Base-by-base conservation (phyloP, 2,888 invertebrate genomes). In the Apodemia zela region DNA sequence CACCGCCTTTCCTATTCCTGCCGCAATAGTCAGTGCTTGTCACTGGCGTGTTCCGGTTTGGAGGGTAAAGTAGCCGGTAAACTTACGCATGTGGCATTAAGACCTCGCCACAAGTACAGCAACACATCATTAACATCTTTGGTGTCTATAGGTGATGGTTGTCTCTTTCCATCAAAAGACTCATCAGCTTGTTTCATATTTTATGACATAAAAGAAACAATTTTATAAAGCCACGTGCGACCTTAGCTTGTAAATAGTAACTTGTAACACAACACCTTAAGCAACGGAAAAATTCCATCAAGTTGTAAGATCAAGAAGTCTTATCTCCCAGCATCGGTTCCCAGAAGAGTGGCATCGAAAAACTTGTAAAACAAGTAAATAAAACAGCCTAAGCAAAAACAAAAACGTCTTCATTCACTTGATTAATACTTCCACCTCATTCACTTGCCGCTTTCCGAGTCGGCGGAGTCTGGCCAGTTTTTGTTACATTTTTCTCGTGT, bases 361-460 rank as follows among this genome's bases (percentile, higher is more conserved):
- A 29, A 57, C 54, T 57, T 57, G 54, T n/a, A 29, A 57, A 57
- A 57, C 54, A 29, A 29, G 54, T 57, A 57, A 57, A 57, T 57
- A 62, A 75, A 84, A 84, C 73, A 75, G 87, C 82, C 78, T 68
- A 33, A n/a, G 62, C 59, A 63, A 65, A 63, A 57, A 59, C 58
- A 35, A 25, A 59, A 57, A 63, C 63, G 59, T 63, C 63, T 59
- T 47, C 58, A 65, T 60, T 60, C 60, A 61, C 79, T 65, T 58
- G 62, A 66, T 65, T 65, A 62, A 65, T 68, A 67, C 61, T 60
- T 65, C 64, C 66, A 68, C 68, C 68, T 67, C 70, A 72, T 72
- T 74, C 73, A 72, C 69, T 66, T 69, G 74, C 63, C 70, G 66
- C 69, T 69, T 69, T 71, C 70, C 49, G 47, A 62, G 68, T 65